Conservation (phyloP, 2,797 vertebrate species). For the Trachurus trachurus region DNA sequence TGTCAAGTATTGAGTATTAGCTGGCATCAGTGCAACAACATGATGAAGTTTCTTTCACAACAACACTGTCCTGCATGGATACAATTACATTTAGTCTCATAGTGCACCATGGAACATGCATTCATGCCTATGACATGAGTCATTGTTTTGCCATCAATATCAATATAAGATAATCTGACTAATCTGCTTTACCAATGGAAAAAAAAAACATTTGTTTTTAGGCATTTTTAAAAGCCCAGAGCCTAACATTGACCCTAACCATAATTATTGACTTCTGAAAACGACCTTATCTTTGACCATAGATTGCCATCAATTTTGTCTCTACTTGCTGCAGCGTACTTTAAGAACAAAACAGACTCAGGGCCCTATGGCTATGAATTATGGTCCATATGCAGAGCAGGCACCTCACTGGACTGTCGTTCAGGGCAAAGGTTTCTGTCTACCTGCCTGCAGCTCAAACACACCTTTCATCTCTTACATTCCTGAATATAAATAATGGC, state of each 20-base stretch:
- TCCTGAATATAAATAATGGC: not conserved
- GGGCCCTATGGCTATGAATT: constrained; percentile 6
- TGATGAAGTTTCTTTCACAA: not conserved
- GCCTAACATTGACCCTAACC: too few relatives aligned
- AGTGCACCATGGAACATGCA: not conserved
- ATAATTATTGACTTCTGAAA: too few relatives aligned
- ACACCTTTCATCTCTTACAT: not conserved
- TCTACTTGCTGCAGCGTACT: not conserved
- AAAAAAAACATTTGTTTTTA: not conserved
- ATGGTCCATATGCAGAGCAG: not conserved
- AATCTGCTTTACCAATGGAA: not conserved
- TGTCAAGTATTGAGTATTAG: too few relatives aligned
- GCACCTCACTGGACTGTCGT: not conserved
- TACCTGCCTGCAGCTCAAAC: not conserved
- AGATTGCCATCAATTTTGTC: not conserved
- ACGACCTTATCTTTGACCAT: too few relatives aligned
- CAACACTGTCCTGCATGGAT: not conserved
- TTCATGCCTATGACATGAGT: not conserved
- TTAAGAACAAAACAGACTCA: not conserved
- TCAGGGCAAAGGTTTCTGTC: constrained; percentile 3
- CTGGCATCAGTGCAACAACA: not conserved
- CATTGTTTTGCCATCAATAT: not conserved
- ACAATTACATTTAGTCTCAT: not conserved
- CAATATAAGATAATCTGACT: not conserved
- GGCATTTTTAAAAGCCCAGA: too few relatives aligned